These are phyloP conservation scores for Macaca mulatta DNA, from an alignment of 2,113 vertebrate genomes.

Conservation along the genomic window DNA sequence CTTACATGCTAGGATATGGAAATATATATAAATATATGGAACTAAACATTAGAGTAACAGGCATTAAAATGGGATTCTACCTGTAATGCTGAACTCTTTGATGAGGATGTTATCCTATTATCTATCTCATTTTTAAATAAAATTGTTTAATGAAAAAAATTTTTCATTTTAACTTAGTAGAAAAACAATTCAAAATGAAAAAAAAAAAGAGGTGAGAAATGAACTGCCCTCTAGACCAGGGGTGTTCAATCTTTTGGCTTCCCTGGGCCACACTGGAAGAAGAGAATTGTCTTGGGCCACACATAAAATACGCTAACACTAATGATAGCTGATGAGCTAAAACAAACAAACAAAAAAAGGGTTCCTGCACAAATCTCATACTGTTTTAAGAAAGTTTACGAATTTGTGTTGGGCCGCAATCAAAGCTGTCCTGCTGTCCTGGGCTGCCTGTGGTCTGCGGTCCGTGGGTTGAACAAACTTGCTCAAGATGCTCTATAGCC, in stretches of 20 bases:
- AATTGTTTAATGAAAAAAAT: background rate
- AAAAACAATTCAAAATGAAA: constrained; percentile 47
- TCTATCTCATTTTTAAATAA: background rate
- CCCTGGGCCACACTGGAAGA: too few species aligned
- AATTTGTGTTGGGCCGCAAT: background rate
- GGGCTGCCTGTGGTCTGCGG: too few species aligned
- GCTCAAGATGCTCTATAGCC: background rate
- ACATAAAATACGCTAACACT: too few species aligned
- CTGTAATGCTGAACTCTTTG: background rate
- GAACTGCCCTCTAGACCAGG: background rate
- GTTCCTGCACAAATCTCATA: too few species aligned
- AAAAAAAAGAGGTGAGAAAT: constrained; percentile 34
- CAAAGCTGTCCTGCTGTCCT: too few species aligned
- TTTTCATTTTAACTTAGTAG: constrained; percentile 45
- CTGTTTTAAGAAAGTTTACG: too few species aligned
- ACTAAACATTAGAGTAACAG: background rate
- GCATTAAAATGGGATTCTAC: constrained; percentile 56
- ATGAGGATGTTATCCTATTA: background rate
- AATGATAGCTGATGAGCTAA: too few species aligned
- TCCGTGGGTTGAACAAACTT: too few species aligned
- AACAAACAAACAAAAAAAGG: too few species aligned
- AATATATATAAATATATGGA: background rate
- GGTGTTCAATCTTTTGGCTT: too few species aligned
- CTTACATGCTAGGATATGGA: background rate
- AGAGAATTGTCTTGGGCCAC: too few species aligned